These are phyloP conservation scores for Phaetusa simplex DNA, from an alignment of 2,113 vertebrate genomes.

Conservation along the genomic window DNA sequence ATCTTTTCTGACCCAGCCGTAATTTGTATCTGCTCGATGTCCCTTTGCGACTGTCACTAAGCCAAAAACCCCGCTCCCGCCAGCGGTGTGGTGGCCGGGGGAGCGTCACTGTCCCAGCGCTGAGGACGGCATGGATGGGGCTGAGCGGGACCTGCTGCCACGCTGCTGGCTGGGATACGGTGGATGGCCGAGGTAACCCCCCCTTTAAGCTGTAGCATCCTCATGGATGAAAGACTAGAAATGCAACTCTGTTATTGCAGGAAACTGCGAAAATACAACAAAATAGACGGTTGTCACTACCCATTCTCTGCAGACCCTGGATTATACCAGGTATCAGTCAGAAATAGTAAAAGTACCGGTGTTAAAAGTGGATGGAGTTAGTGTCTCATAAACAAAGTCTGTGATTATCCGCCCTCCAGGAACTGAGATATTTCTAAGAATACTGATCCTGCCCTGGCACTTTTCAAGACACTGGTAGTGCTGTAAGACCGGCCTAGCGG, in stretches of 20 bases:
- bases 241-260: background rate
- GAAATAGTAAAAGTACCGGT: background rate
- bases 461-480: background rate
- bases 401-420: background rate
- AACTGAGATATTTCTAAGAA: background rate
- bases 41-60: background rate
- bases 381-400: background rate
- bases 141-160: rapidly evolving
- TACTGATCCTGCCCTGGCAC: background rate
- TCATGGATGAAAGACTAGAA: background rate
- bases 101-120: rapidly evolving
- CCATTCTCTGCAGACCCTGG: background rate
- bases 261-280: background rate
- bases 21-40: background rate
- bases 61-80: rapidly evolving
- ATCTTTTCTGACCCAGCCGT: background rate
- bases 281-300: background rate
- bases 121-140: rapidly evolving
- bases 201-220: background rate
- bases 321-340: background rate
- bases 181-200: background rate
- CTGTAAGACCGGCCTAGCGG: background rate
- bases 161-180: background rate
- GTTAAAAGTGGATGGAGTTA: background rate
- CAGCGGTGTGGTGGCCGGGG: rapidly evolving